Base-by-base conservation (phyloP, 2,888 invertebrate genomes). In the Gerosis bhagava region DNA sequence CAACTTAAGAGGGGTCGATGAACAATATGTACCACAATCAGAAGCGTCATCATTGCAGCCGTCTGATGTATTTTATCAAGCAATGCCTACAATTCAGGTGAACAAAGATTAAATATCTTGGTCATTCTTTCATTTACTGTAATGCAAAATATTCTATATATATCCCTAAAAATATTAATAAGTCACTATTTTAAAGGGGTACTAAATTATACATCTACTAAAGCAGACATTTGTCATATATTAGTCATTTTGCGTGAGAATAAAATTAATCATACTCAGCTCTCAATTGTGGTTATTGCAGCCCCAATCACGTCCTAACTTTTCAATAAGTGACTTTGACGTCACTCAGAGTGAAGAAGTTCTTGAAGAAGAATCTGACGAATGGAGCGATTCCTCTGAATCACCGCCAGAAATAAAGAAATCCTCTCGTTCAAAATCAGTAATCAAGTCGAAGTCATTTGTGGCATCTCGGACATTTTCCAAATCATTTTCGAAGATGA, bases 11-110 rank as follows among this genome's bases (percentile, higher is more conserved):
- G 31, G 56, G 0, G 74, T 76, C 17, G 62, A 59, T 1, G 53
- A 50, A 2, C 34, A 59, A 1, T 86, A 86, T 51, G 57, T 58
- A 24, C 75, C 78, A 0, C 53, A 47, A 5, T 64, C 77, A 0
- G 79, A 76, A 13, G 50, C 34, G 1, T 28, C 49, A 1, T 66
- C 73, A 0, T 44, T 69, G 1, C 43, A 54, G 4, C 63, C 73
- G 3, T 87, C 87, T 0, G 75, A 73, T n/a, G 19, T 65, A 1
- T 81, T 60, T 49, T 80, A 76, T 53, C 55, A 48, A 17, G 13
- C 40, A 8, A 51, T 51, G 39, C 41, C 31, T 15, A 44, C 56
- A 15, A 17, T 26, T 6, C 55, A 54, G 49, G 71, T n/a, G n/a
- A n/a, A n/a, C n/a, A n/a, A n/a, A n/a, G n/a, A n/a, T n/a, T n/a